Evolutionary conservation across 2,888 invertebrate genomes (phyloP).

Genomic region (Dolichopus griseipennis): DNA sequence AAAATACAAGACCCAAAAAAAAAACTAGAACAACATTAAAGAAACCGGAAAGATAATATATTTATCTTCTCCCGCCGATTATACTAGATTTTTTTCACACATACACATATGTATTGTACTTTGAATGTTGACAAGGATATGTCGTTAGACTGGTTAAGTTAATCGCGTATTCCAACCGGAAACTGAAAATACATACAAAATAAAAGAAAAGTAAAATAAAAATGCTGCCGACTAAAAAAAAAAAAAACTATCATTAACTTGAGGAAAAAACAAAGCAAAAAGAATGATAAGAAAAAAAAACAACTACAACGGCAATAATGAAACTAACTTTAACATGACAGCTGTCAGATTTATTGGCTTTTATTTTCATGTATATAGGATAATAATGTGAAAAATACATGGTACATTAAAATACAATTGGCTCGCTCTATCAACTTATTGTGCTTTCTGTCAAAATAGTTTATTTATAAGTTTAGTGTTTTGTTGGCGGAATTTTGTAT

Average conservation of each 20-base stretch:
- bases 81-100: no score
- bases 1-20: no score
- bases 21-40: no score
- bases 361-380: neutral
- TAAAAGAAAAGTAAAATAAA: neutral
- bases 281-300: neutral
- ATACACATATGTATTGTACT: no score
- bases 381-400: no score
- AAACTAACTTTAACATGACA: neutral
- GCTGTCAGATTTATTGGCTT: slow-evolving; percentile 1
- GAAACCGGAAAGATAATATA: no score
- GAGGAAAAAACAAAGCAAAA: neutral
- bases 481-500: neutral
- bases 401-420: neutral
- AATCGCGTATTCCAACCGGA: neutral
- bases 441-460: slow-evolving; percentile 2
- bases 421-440: neutral
- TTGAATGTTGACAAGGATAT: neutral
- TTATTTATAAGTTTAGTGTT: neutral
- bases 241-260: neutral
- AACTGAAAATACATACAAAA: neutral
- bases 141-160: neutral
- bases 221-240: neutral
- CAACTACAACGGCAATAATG: no score
- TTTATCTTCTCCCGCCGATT: no score